These are phyloP conservation scores for Saccopteryx bilineata DNA, from an alignment of 2,113 vertebrate genomes.

Conservation along the genomic window DNA sequence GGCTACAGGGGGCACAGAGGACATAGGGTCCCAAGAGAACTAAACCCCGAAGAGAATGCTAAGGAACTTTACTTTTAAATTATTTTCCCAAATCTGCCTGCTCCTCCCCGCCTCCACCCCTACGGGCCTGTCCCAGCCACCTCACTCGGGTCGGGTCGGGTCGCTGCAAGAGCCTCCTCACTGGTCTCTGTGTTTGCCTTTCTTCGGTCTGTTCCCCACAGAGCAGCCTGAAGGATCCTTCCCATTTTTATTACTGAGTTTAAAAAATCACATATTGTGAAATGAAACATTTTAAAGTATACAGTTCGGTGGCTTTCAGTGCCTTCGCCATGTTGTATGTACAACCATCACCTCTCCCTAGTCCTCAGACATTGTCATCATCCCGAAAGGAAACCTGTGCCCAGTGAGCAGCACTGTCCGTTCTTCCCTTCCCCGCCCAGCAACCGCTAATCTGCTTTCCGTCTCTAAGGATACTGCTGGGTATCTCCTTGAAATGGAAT, in stretches of 20 bases:
- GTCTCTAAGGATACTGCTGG: neutral
- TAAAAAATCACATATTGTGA: neutral
- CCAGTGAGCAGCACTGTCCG: neutral
- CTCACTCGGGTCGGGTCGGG: accelerated
- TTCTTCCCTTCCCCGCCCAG: neutral
- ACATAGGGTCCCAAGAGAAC: neutral
- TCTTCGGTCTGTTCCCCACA: neutral
- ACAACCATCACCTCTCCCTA: neutral
- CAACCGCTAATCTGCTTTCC: neutral
- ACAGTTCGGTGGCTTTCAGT: neutral
- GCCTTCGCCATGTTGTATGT: neutral
- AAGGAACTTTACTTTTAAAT: neutral
- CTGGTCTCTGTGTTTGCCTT: neutral
- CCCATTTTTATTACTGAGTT: neutral
- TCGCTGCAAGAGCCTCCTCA: neutral
- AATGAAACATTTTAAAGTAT: neutral
- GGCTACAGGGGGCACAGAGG: neutral
- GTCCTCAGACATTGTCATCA: neutral
- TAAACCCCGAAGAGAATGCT: neutral
- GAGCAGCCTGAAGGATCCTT: neutral
- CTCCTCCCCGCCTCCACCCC: too few species aligned
- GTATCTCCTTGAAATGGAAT: neutral
- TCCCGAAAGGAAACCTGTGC: neutral
- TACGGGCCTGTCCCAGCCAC: neutral
- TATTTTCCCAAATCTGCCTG: neutral